Percentiles rank a stretch among this genome's conserved stretches.
Evolutionary conservation across 2,113 vertebrate genomes (phyloP).

Genomic region (Thryonomys swinderianus): DNA sequence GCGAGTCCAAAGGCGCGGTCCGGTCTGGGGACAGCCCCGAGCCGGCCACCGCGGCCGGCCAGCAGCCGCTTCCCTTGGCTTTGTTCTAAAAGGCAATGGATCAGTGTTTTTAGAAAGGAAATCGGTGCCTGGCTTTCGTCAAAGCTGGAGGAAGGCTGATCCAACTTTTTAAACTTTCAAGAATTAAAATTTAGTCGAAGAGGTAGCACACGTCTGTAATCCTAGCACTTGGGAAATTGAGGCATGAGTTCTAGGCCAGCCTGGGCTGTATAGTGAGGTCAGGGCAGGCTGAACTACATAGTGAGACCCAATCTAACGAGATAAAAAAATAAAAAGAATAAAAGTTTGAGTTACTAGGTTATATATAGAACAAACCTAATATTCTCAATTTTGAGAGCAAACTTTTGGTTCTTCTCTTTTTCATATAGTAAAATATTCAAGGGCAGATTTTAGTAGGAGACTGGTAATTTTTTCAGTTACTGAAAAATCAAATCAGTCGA

Average conservation of each 20-base stretch:
- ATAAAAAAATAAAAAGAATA: neutral
- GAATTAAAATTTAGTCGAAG: neutral
- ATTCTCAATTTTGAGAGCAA: neutral
- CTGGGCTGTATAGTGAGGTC: no score
- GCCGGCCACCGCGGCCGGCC: neutral
- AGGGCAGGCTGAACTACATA: no score
- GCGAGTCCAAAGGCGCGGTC: neutral
- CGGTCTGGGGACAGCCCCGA: neutral
- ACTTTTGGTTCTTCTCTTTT: neutral
- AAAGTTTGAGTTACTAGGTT: neutral
- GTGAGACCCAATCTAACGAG: no score
- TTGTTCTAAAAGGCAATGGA: neutral
- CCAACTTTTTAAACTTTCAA: neutral
- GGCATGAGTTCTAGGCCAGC: no score
- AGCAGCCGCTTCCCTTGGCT: neutral
- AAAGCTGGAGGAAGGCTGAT: neutral
- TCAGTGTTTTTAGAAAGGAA: neutral
- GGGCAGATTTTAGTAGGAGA: neutral
- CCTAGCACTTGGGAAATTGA: no score
- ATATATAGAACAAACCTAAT: neutral
- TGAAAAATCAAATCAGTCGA: conserved; percentile 7
- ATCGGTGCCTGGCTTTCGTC: neutral
- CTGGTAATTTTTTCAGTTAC: conserved; percentile 28
- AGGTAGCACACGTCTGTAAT: no score
- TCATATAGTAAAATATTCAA: neutral